Conservation (phyloP, 2,797 vertebrate genomes). For the Benthosema pterotum region DNA sequence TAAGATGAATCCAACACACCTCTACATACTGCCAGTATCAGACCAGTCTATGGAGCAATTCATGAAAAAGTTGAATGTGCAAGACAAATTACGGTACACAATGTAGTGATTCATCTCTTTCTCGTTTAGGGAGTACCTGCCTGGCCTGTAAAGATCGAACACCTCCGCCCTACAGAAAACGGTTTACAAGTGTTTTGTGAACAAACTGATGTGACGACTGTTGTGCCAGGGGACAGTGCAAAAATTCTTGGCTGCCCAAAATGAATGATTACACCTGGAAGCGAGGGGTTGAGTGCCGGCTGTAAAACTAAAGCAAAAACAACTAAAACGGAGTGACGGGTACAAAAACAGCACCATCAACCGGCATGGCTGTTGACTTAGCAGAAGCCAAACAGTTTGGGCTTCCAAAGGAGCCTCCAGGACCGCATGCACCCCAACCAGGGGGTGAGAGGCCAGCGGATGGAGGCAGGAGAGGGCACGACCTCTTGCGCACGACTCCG, state of each 20-base stretch:
- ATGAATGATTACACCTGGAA: not conserved
- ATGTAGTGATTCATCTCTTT: no score
- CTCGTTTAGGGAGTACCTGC: no score
- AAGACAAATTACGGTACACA: no score
- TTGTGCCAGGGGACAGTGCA: not conserved
- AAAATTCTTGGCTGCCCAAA: not conserved
- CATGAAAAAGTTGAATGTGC: no score
- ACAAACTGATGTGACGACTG: no score
- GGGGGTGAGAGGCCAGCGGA: conserved; percentile 10
- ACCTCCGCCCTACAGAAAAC: no score
- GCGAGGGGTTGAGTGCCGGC: not conserved
- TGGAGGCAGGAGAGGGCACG: not conserved
- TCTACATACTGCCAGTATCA: no score
- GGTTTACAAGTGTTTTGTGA: no score
- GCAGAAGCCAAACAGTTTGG: conserved; percentile 3
- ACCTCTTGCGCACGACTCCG: conserved; percentile 12
- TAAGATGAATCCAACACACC: no score
- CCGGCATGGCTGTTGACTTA: conserved; percentile 6
- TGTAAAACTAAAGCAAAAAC: conserved; percentile 6
- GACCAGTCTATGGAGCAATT: no score
- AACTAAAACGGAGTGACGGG: conserved; percentile 7
- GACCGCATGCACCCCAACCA: conserved; percentile 31
- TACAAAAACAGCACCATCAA: conserved; percentile 7
- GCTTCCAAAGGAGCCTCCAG: conserved; percentile 4
- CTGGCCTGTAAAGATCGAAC: no score